phyloP scores from a whole-genome alignment of 2,888 invertebrate species.

The Limnephilus lunatus region DNA sequence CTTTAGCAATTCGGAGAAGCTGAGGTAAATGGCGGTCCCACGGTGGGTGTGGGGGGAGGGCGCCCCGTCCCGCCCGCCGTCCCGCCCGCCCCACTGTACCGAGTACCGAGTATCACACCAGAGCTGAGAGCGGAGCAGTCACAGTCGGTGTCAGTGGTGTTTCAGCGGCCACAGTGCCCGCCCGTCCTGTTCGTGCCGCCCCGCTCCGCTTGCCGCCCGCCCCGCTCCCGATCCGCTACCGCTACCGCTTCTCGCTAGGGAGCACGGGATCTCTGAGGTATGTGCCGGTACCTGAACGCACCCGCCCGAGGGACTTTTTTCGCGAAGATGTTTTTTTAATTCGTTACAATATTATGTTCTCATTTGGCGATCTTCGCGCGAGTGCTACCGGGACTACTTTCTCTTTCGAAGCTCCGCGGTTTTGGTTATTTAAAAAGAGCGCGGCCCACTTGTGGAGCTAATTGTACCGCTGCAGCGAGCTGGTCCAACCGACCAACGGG shows the following conservation, averaged over 20 bases:
- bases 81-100: not conserved
- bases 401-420: slow-evolving; percentile 54
- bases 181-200: slow-evolving; percentile 10
- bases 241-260: slow-evolving; percentile 22
- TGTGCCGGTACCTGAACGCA: slow-evolving; percentile 39
- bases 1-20: slow-evolving; percentile 18
- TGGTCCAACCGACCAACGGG: slow-evolving; percentile 36
- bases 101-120: not conserved
- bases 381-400: slow-evolving; percentile 43
- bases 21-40: slow-evolving; percentile 33
- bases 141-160: no score
- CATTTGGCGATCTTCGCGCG: slow-evolving; percentile 22
- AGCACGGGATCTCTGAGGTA: slow-evolving; percentile 22
- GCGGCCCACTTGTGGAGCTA: slow-evolving; percentile 54
- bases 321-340: not conserved
- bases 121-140: not conserved
- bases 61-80: not conserved
- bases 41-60: not conserved
- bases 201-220: slow-evolving; percentile 27
- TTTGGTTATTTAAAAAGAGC: slow-evolving; percentile 55
- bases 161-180: not conserved
- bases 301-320: slow-evolving; percentile 18
- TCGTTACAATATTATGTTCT: slow-evolving; percentile 18
- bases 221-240: slow-evolving; percentile 11
- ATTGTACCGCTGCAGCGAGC: slow-evolving; percentile 45